Base-by-base conservation (phyloP, 2,797 vertebrate species). In the Danio tinwini region DNA sequence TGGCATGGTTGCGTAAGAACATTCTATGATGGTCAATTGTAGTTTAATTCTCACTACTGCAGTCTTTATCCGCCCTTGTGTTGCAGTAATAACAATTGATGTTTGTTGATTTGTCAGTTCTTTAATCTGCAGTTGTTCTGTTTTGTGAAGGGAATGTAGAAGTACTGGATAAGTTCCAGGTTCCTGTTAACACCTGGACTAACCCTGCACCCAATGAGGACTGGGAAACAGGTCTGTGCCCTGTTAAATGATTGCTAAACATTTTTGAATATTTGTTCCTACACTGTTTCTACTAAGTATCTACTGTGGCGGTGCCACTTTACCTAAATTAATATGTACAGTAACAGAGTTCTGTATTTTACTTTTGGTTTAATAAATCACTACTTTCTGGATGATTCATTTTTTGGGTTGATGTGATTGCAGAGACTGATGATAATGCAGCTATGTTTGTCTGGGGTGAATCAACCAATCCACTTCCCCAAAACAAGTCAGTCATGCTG, bases 161-260 rank as follows among this genome's bases (percentile, higher is more conserved):
- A 19, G 71, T 75, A 10, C 3, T 64, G 1, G 44, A 9, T 2
- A 85, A 81, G 10, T 90, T 88, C 86, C 82, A 90, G 2, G 86
- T 92, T n/a, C 89, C 93, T 0, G 84, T 93, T 40, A 94, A 85
- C 68, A 91, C 90, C 0, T 96, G 95, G 94, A 87, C 88, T 0
- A 92, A 91, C 78, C 89, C 93, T 11, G 83, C 90, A 45, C 89
- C 84, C 2, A 89, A 90, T 7, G 96, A 97, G 80, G 94, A 97
- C 74, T 96, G 95, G 95, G 95, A 96, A 44, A 61, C 91, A 85
- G 95, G 95, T 96, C 37, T n/a, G 85, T 80, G 63, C 64, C 8
- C 19, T 39, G 63, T 9, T 52, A 12, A 61, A 17, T 62, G 11
- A 1, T 8, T 39, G 8, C 47, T 17, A 39, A 12, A 17, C 3